Evolutionary conservation across 92 coral and sea anemone genomes (phyloP).

Genomic region (Blastomussa wellsi): DNA sequence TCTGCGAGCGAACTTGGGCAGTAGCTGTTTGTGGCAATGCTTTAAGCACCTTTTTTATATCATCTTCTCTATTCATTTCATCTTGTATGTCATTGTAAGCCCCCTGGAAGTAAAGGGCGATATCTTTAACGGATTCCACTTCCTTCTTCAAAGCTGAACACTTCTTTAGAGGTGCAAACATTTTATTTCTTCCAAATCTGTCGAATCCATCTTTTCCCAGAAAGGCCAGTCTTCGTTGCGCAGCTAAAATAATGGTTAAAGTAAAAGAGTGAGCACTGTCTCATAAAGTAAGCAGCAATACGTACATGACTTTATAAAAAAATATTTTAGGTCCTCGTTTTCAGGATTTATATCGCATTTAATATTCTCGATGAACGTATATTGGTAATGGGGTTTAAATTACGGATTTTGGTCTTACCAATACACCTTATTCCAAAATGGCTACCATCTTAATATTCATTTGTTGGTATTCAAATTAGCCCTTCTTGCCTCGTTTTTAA

Average conservation of each 20-base stretch:
- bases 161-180: neutral
- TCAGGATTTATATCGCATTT: no score
- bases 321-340: no score
- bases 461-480: no score
- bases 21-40: neutral
- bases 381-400: no score
- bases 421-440: no score
- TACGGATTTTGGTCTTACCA: no score
- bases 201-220: neutral
- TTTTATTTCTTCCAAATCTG: constrained; percentile 3
- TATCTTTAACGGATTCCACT: neutral
- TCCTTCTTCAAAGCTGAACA: neutral
- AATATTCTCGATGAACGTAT: no score
- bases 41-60: neutral
- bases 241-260: neutral
- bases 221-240: constrained; percentile 4
- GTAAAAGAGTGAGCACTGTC: neutral
- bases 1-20: neutral
- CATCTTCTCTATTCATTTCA: neutral
- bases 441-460: no score
- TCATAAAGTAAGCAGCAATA: no score
- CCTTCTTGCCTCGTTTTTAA: no score
- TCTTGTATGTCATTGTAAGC: neutral
- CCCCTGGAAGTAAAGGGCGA: neutral
- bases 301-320: no score